Evolutionary conservation across 2,797 vertebrate species (phyloP), one percentile per base, ranked within the genome.

Genomic region (Fundulus diaphanus): DNA sequence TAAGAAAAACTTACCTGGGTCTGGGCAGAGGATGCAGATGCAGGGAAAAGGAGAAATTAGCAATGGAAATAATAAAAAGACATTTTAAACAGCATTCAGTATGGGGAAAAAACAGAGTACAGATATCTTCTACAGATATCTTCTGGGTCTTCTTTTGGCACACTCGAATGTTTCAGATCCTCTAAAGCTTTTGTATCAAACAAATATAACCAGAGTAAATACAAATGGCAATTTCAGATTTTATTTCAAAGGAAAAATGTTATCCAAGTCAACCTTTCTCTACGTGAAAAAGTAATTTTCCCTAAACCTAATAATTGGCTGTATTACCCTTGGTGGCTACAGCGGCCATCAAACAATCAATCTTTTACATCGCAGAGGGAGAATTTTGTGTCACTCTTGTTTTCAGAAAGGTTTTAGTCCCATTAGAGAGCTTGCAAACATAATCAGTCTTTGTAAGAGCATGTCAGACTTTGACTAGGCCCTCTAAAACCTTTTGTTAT

Each of bases 1-100:
- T 69, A 69, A 52, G 69, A 7, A 73, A 59, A 24, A 90, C 91
- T 5, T 88, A 94, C 93, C 85, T 0, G 88, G 57, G 75, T 90
- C 93, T 94, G 82, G 5, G 52, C 61, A 59, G 76, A 33, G 12
- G 46, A 31, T 1, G 73, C 29, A 76, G 61, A 15, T 20, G 33
- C 11, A 71, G 61, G 31, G 44, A 80, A 72, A 5, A 29, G 57
- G 52, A 76, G 48, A 68, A 79, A 70, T 52, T 72, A 78, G 0
- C 77, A 27, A 68, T 37, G 8, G 15, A 88, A 20, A 81, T 57
- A 20, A 81, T 57, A 29, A 77, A 7, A n/a, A 76, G 54, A 72
- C 74, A 0, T 76, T 70, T 72, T 75, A 1, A 65, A 40, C 33
- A 51, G 24, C 29, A 44, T 24, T 5, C 22, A 49, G 16, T 12